Percentiles rank a stretch among this genome's conserved stretches.
Evolutionary conservation across 2,888 invertebrate genomes (phyloP).

Genomic region (Tetrapedia diversipes): DNA sequence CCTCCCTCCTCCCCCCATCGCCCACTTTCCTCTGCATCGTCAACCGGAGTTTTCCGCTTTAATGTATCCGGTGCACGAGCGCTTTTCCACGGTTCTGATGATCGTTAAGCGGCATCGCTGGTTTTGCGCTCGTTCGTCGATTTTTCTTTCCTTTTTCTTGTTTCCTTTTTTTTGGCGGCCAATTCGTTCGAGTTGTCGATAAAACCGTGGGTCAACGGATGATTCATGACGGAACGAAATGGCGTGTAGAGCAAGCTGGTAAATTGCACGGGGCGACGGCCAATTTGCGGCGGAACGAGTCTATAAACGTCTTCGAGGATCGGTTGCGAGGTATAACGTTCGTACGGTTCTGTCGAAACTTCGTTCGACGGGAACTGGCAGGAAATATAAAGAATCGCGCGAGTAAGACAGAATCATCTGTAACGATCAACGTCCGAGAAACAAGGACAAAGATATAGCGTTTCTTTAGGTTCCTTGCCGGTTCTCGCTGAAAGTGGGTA

Average conservation of each 20-base stretch:
- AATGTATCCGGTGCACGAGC: slow-evolving; percentile 10
- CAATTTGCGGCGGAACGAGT: neutral
- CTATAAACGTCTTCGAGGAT: neutral
- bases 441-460: no score
- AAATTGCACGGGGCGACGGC: neutral
- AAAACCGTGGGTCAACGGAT: neutral
- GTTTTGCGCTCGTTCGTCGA: slow-evolving; percentile 4
- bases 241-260: neutral
- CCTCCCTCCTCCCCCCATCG: no score
- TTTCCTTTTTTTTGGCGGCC: neutral
- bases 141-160: neutral
- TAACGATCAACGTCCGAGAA: no score
- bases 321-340: neutral
- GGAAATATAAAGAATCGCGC: no score
- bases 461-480: no score
- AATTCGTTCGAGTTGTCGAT: neutral
- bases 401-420: no score
- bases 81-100: slow-evolving; percentile 22
- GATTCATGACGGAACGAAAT: neutral
- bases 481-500: no score
- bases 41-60: slow-evolving; percentile 28
- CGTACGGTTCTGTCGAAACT: no score
- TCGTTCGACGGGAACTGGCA: no score
- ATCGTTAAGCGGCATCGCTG: slow-evolving; percentile 34
- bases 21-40: no score